Evolutionary conservation across 2,888 invertebrate genomes (phyloP).

Genomic region (Timema podura): DNA sequence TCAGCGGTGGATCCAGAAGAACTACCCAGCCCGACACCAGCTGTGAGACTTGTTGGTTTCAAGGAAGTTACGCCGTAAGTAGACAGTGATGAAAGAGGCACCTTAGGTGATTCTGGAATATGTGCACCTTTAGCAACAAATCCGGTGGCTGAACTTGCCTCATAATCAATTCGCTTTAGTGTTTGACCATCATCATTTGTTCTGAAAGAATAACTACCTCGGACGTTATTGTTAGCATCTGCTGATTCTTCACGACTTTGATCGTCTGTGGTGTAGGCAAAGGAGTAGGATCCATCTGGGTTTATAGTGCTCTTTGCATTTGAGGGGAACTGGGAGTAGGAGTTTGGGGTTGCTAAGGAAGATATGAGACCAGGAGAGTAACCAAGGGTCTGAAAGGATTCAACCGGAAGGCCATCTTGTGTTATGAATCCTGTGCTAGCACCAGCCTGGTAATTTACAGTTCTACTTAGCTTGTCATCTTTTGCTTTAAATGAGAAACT

Average conservation of each 20-base stretch:
- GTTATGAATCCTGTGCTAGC: slow-evolving; percentile 24
- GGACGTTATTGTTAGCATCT: slow-evolving; percentile 33
- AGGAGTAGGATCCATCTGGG: slow-evolving; percentile 27
- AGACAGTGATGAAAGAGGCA: background rate
- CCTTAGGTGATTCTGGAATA: slow-evolving; percentile 33
- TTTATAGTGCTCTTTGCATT: background rate
- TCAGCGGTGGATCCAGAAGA: slow-evolving; percentile 23
- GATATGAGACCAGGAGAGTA: slow-evolving; percentile 34
- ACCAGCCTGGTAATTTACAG: slow-evolving; percentile 29
- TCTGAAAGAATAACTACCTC: slow-evolving; percentile 34
- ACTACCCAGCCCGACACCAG: too few species aligned
- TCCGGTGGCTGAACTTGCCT: slow-evolving; percentile 34
- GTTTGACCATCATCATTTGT: slow-evolving; percentile 33
- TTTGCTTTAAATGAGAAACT: slow-evolving; percentile 33
- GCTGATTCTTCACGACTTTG: slow-evolving; percentile 29
- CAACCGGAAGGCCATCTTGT: too few species aligned
- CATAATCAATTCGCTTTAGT: slow-evolving; percentile 30
- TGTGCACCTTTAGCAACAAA: slow-evolving; percentile 34
- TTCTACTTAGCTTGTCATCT: slow-evolving; percentile 33
- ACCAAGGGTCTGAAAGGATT: too few species aligned
- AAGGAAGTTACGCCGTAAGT: too few species aligned
- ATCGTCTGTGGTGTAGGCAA: slow-evolving; percentile 30
- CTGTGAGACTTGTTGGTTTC: too few species aligned
- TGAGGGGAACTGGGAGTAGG: background rate
- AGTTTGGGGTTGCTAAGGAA: background rate